Conservation (phyloP, 2,888 invertebrate species). For the Sesamia inferens region DNA sequence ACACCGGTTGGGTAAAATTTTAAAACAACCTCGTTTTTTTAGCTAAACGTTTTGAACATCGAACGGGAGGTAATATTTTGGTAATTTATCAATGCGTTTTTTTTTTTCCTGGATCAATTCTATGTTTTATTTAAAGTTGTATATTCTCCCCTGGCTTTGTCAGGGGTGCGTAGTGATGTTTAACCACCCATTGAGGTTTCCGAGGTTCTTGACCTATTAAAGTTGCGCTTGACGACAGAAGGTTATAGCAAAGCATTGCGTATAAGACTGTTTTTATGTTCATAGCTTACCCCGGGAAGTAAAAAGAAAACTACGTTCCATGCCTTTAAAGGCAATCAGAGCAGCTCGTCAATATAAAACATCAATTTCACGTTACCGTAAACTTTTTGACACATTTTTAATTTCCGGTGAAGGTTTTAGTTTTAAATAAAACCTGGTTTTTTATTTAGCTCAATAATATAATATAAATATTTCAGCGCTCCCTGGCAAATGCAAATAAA, state of each 20-base stretch:
- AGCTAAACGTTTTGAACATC: conserved; percentile 27
- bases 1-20: conserved; percentile 45
- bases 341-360: conserved; percentile 18
- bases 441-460: conserved; percentile 16
- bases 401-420: conserved; percentile 26
- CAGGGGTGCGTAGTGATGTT: conserved; percentile 53
- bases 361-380: conserved; percentile 10
- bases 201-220: conserved; percentile 35
- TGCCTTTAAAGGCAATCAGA: conserved; percentile 1
- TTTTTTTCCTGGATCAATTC: conserved; percentile 7
- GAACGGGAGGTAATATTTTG: conserved; percentile 31
- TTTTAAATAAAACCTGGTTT: conserved; percentile 8
- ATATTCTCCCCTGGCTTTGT: conserved; percentile 7
- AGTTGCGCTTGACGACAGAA: conserved; percentile 36
- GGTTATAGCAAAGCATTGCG: background rate
- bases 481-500: too few relatives aligned
- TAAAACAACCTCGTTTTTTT: conserved; percentile 43
- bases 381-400: conserved; percentile 17
- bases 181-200: conserved; percentile 49
- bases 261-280: background rate
- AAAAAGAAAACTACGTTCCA: background rate
- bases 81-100: conserved; percentile 37
- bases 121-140: conserved; percentile 36
- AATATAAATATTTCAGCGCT: conserved; percentile 2
- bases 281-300: background rate